Evolutionary conservation across 2,797 vertebrate species (phyloP), one percentile per base, ranked within the genome.

Genomic region (Notolepis coatsorum): DNA sequence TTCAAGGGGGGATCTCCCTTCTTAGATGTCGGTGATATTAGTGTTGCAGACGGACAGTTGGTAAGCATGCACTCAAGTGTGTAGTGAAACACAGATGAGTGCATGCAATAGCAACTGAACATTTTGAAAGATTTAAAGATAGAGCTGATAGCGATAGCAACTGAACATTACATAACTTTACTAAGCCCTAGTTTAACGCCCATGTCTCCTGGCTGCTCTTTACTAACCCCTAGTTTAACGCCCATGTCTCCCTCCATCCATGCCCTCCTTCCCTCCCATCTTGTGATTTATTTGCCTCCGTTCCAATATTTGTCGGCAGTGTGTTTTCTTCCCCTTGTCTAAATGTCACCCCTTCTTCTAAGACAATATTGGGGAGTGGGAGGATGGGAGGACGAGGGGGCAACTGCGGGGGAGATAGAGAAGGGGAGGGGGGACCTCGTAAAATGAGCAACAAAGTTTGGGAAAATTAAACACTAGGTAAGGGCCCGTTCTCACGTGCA

Each of bases 381-480:
- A 88, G 87, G 83, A 75, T 73, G 77, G 84, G 81, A 88, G 82
- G 86, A 84, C 31, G 70, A 75, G 86, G 84, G 90, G 90, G 88
- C 74, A 87, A 88, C 76, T 79, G 84, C 45, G 71, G 57, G 66
- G 62, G 75, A 51, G 60, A 48, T 58, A 55, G 54, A 42, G 61
- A 66, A 65, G 69, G 66, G 77, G 68, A 30, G 58, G 68, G 65
- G 77, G 66, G 38, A 21, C 82, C 91, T 93, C 92, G 84, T 94
- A 93, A 93, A 93, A 93, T 87, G 84, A 91, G 89, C 85, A 89
- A 92, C 91, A 93, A 94, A 91, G 89, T 93, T 94, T 93, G 93
- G 92, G 93, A 94, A 94, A 93, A 93, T 92, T 93, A 93, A 92
- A 94, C 91, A 94, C 91, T 91, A 91, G 89, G 85, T 91, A 91